phyloP scores from a whole-genome alignment of 2,797 vertebrate genomes.

The Halcyon leucocephala region DNA sequence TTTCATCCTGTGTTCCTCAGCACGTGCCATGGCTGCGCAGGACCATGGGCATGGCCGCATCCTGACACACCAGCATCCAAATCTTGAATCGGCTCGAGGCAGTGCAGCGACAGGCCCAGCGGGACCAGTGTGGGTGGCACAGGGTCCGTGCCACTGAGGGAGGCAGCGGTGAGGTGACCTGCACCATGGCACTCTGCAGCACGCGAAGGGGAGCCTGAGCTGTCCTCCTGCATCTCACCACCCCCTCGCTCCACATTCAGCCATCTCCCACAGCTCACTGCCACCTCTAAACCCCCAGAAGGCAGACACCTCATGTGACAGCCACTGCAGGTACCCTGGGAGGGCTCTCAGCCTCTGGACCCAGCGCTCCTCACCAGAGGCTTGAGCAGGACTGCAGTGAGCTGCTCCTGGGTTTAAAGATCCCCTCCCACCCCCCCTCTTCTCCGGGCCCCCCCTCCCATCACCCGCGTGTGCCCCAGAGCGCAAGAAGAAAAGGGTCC shows the following conservation, averaged over 20 bases:
- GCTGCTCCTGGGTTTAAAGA: not conserved
- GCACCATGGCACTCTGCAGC: not conserved
- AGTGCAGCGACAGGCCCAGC: accelerated
- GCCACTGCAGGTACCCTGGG: accelerated
- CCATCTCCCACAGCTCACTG: accelerated
- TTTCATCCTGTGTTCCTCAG: accelerated
- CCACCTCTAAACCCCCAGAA: accelerated
- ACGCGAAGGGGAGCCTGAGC: accelerated
- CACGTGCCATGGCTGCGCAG: accelerated
- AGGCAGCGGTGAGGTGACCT: not conserved
- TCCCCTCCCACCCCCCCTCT: accelerated
- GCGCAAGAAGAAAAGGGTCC: accelerated
- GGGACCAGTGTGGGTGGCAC: not conserved
- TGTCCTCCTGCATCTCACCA: not conserved
- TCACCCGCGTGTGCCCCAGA: accelerated
- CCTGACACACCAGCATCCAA: accelerated
- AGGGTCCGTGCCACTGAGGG: not conserved
- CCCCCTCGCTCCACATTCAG: not conserved
- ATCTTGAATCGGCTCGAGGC: accelerated
- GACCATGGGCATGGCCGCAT: not conserved
- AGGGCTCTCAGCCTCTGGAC: not conserved
- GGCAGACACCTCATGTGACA: not conserved
- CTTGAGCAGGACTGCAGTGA: not conserved
- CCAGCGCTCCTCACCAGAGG: accelerated
- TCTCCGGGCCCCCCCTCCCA: not conserved